Evolutionary conservation across 2,888 invertebrate species (phyloP), one percentile per base, ranked within the genome.

Genomic region (Hydroisotoma schaefferi): DNA sequence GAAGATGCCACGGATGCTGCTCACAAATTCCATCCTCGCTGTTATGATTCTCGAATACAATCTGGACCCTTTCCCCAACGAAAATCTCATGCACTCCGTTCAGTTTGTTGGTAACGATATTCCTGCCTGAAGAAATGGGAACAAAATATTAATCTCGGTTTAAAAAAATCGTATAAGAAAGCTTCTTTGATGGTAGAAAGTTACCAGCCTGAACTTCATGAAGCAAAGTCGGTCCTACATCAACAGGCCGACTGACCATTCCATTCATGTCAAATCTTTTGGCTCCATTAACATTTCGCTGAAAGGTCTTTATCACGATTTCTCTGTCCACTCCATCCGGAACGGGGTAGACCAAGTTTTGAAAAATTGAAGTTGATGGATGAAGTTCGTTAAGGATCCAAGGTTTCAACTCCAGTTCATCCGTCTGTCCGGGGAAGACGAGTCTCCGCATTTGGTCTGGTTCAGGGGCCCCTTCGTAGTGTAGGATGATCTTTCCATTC

Each of bases 1-100:
- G 68, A 18, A 66, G 25, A 56, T 68, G 66, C 60, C 63, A 61
- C 23, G 68, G 68, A 54, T 68, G 68, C 49, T 68, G 60, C 26
- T 61, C 51, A 47, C 68, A 68, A 4, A 55, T 55, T 22, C 61
- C 61, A 26, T 61, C 63, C 26, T 66, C 63, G 55, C 57, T 58
- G 12, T 62, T 49, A 8, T 59, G 22, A 40, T 68, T 68, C 37
- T 64, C 56, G 26, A 68, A 68, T 6, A 68, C 40, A 22, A 68
- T 66, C 18, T 68, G 66, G 5, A 68, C 57, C 28, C 27, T 48
- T 44, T 66, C 51, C 1, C 63, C 65, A 6, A 64, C 29, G 2
- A 40, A 20, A 28, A 68, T 44, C 37, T 56, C 57, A 54, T 33
- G 64, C 2, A 63, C 62, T 20, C 54, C 63, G 25, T 52, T 52